Conservation (phyloP, 2,888 invertebrate species). For the Yponomeuta plumbellus region DNA sequence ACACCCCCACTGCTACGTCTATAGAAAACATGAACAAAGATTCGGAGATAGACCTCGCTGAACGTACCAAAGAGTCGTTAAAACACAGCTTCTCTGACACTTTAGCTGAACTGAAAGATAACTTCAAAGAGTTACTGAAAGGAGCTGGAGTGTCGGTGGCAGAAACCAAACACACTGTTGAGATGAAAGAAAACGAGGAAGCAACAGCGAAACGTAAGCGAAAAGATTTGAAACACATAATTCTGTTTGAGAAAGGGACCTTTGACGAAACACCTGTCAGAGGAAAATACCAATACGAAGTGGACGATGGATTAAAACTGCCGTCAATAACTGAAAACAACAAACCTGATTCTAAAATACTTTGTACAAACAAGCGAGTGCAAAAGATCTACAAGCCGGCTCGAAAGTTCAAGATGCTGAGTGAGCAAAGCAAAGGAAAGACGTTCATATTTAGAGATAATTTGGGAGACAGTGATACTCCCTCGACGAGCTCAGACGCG, state of each 20-base stretch:
- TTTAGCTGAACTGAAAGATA: slow-evolving; percentile 52
- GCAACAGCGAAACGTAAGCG: slow-evolving; percentile 23
- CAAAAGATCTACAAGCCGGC: slow-evolving; percentile 46
- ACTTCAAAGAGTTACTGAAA: slow-evolving; percentile 51
- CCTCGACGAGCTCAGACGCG: slow-evolving; percentile 51
- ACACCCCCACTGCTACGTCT: slow-evolving; percentile 61
- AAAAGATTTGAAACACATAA: slow-evolving; percentile 8
- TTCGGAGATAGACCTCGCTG: not conserved
- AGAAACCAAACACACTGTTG: slow-evolving; percentile 26
- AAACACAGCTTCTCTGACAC: slow-evolving; percentile 47
- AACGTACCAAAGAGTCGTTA: not conserved
- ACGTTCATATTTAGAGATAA: slow-evolving; percentile 54
- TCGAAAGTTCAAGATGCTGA: slow-evolving; percentile 47
- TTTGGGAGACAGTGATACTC: slow-evolving; percentile 49
- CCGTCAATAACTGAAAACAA: slow-evolving; percentile 56
- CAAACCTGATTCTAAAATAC: slow-evolving; percentile 38
- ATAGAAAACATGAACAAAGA: slow-evolving; percentile 47
- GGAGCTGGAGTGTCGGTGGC: slow-evolving; percentile 36
- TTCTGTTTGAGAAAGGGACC: slow-evolving; percentile 20
- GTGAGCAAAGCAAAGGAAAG: slow-evolving; percentile 45
- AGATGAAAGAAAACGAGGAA: slow-evolving; percentile 25
- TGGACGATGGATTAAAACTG: slow-evolving; percentile 36
- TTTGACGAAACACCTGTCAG: slow-evolving; percentile 8
- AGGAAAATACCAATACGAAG: slow-evolving; percentile 29
- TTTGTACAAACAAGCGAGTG: slow-evolving; percentile 42